Conservation (phyloP, 2,797 vertebrate species). For the Pogoniulus pusillus region DNA sequence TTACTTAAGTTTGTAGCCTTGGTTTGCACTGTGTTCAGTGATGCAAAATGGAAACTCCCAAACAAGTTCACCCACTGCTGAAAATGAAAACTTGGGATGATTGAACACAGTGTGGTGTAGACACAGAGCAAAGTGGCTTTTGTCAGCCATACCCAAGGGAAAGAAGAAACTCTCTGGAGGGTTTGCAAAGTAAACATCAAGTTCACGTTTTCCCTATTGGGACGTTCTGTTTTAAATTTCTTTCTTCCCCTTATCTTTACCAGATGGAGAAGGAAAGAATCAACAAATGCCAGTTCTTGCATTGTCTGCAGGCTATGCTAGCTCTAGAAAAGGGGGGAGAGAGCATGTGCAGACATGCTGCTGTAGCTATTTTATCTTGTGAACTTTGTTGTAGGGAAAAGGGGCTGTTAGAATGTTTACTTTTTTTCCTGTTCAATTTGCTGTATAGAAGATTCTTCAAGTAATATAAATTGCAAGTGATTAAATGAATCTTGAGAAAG, state of each 20-base stretch:
- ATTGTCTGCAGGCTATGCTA: neutral
- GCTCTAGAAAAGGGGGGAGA: neutral
- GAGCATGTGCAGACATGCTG: rapidly evolving
- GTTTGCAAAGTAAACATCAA: neutral
- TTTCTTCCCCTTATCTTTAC: neutral
- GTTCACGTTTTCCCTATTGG: neutral
- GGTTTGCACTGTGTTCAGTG: constrained; percentile 61
- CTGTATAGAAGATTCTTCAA: constrained; percentile 43
- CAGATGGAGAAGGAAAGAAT: neutral
- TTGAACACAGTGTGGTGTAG: neutral
- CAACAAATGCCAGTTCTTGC: neutral
- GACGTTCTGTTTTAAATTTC: neutral
- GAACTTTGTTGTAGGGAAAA: neutral
- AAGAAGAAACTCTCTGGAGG: neutral
- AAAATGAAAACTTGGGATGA: neutral
- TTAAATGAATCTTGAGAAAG: constrained; percentile 47
- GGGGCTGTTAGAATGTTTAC: constrained; percentile 1
- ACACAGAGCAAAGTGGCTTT: neutral
- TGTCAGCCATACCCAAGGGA: neutral
- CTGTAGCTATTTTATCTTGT: neutral
- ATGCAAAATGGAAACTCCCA: constrained; percentile 48
- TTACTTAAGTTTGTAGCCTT: constrained; percentile 66
- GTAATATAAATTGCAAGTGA: constrained; percentile 58
- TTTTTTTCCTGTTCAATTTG: constrained; percentile 29
- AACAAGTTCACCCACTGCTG: constrained; percentile 6